Evolutionary conservation across 2,888 invertebrate species (phyloP).

Genomic region (Ectemnius cavifrons): DNA sequence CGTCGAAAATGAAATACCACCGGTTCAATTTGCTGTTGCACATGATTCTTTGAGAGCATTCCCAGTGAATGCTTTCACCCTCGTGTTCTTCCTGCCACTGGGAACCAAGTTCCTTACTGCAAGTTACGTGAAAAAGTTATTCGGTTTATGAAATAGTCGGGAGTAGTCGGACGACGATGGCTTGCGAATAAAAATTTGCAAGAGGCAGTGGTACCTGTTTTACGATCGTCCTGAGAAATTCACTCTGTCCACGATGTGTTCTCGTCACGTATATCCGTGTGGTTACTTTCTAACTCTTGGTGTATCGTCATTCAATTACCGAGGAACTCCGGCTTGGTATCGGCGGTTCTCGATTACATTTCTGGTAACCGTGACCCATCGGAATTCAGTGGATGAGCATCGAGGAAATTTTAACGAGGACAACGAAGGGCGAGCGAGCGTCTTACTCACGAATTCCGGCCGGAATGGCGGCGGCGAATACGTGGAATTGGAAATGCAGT

Average conservation of each 20-base stretch:
- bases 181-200: background rate
- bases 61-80: no score
- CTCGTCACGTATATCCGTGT: background rate
- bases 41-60: background rate
- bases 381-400: conserved; percentile 40
- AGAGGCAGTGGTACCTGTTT: background rate
- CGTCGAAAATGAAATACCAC: background rate
- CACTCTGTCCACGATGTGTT: background rate
- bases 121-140: no score
- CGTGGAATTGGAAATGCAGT: conserved; percentile 56
- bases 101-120: no score
- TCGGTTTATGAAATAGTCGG: no score
- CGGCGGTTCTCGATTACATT: background rate
- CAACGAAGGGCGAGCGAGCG: conserved; percentile 32
- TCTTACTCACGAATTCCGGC: conserved; percentile 49
- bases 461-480: conserved; percentile 36
- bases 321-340: background rate
- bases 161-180: no score
- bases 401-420: conserved; percentile 50
- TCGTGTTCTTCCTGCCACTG: no score
- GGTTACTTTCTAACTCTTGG: background rate
- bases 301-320: conserved; percentile 18
- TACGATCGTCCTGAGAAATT: background rate
- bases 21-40: background rate
- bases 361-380: conserved; percentile 20